Conservation (phyloP, 2,113 vertebrate species). For the Rhagologus leucostigma region DNA sequence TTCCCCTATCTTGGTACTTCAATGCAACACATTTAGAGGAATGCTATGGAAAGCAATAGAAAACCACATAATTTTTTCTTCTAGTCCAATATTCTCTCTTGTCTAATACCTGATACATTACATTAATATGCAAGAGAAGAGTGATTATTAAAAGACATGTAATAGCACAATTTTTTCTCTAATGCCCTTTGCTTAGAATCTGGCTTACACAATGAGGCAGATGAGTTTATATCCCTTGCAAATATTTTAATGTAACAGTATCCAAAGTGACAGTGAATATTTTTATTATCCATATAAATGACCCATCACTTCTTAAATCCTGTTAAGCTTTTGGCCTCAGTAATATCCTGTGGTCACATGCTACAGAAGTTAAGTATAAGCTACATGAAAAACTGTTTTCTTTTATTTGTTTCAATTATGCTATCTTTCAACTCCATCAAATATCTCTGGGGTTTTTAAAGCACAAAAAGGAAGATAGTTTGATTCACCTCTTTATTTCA, state of each 20-base stretch:
- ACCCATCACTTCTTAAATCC: slow-evolving; percentile 23
- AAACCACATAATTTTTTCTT: background rate
- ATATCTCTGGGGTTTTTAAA: background rate
- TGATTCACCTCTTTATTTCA: background rate
- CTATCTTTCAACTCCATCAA: background rate
- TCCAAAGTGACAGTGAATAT: slow-evolving; percentile 31
- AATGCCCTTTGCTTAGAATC: background rate
- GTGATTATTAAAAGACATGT: background rate
- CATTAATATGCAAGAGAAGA: background rate
- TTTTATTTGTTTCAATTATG: background rate
- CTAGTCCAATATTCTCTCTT: background rate
- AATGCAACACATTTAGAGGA: background rate
- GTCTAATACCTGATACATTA: background rate
- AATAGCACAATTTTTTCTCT: background rate
- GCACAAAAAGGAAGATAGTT: background rate
- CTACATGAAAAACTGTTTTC: background rate
- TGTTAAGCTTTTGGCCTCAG: slow-evolving; percentile 2
- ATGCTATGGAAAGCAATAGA: background rate
- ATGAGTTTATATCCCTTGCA: slow-evolving; percentile 10
- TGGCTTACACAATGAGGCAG: background rate
- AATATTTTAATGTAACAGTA: slow-evolving; percentile 34
- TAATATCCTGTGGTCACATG: background rate
- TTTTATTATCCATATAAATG: slow-evolving; percentile 37
- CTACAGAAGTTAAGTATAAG: background rate
- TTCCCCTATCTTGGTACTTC: background rate